These are phyloP conservation scores for Bungarus multicinctus DNA, from an alignment of 2,113 vertebrate species.

Conservation along the genomic window DNA sequence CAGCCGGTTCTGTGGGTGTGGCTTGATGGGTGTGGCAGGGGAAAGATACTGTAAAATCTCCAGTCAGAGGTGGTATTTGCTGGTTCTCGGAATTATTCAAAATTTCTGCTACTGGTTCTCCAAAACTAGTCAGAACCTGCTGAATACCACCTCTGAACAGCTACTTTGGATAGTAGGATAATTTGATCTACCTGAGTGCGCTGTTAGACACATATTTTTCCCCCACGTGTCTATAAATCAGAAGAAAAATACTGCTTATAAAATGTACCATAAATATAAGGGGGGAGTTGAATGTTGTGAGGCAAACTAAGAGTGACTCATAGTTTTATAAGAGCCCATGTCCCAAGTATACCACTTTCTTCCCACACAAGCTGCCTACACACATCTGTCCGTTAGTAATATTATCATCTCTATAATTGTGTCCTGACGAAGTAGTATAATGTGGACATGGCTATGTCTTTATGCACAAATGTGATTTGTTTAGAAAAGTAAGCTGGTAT, in stretches of 20 bases:
- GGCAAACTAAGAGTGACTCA: not conserved
- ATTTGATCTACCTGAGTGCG: not conserved
- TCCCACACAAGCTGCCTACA: constrained; percentile 21
- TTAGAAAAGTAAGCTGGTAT: not conserved
- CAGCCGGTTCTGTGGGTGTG: too few relatives aligned
- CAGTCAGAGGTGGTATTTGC: too few relatives aligned
- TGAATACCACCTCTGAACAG: too few relatives aligned
- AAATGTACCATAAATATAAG: not conserved
- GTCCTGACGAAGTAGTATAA: not conserved
- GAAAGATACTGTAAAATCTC: too few relatives aligned
- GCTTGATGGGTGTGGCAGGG: too few relatives aligned
- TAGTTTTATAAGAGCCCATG: not conserved
- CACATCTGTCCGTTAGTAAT: constrained; percentile 20
- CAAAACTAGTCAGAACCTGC: too few relatives aligned
- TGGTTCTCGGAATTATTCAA: too few relatives aligned
- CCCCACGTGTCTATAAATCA: not conserved
- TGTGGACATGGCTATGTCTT: not conserved
- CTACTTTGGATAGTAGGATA: not conserved
- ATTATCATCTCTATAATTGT: not conserved
- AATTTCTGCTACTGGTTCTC: too few relatives aligned
- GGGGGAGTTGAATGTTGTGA: not conserved
- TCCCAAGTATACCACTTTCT: not conserved
- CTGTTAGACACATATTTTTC: not conserved
- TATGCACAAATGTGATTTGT: not conserved
- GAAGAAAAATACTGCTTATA: not conserved